Conservation (phyloP, 2,797 vertebrate genomes). For the Muscicapa comitata region DNA sequence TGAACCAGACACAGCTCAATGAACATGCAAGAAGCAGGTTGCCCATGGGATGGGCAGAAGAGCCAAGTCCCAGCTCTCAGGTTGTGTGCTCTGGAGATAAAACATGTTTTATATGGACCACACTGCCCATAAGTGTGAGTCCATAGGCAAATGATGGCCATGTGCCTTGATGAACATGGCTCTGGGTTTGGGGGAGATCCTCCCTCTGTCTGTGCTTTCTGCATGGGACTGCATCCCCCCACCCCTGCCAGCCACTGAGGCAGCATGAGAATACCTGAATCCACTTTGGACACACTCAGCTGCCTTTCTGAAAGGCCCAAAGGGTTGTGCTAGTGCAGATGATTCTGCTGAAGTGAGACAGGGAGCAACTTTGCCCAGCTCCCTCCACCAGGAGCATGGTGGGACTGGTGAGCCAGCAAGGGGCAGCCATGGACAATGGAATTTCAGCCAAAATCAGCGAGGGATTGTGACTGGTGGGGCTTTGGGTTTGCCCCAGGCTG, state of each 20-base stretch:
- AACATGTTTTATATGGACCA: background rate
- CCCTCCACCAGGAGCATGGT: too few relatives aligned
- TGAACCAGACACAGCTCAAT: background rate
- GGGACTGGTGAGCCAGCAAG: too few relatives aligned
- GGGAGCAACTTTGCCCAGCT: background rate
- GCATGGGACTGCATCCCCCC: too few relatives aligned
- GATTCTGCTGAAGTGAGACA: accelerated
- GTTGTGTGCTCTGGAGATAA: background rate
- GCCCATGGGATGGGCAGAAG: background rate
- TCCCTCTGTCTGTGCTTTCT: background rate
- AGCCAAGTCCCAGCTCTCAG: accelerated
- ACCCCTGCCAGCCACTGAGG: background rate
- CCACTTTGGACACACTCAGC: background rate
- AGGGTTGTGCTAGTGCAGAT: background rate
- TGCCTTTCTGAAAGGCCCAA: background rate
- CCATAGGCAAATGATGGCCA: accelerated
- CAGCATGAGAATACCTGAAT: accelerated
- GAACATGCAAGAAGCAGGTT: accelerated
- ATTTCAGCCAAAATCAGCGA: background rate
- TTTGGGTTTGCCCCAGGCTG: too few relatives aligned
- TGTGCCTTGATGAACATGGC: accelerated
- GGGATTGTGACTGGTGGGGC: background rate
- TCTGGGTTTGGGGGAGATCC: background rate
- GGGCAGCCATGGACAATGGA: background rate
- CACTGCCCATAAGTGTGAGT: background rate